Evolutionary conservation across 2,797 vertebrate species (phyloP).

Genomic region (Serranus cabrilla): DNA sequence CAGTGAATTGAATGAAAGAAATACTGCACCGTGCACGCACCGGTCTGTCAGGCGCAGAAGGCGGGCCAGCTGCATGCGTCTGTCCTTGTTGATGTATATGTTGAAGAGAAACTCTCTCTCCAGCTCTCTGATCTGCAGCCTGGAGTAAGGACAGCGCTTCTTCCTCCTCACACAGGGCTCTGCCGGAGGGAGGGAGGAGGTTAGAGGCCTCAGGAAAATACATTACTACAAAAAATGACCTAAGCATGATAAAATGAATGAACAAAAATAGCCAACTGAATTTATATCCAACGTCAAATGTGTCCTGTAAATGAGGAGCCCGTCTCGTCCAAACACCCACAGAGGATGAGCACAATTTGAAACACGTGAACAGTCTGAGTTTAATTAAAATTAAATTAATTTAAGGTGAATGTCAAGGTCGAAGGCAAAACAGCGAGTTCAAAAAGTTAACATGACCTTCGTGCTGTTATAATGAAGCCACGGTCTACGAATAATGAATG

Average conservation of each 20-base stretch:
- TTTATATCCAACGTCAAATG: neutral
- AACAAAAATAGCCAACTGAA: too few species aligned
- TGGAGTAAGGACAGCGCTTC: conserved; percentile 97
- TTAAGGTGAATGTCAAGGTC: conserved; percentile 42
- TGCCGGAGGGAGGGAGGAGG: neutral
- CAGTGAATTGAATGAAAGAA: neutral
- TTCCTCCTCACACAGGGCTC: conserved; percentile 77
- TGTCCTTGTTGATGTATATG: conserved; percentile 97
- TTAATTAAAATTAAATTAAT: neutral
- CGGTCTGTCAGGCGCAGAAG: conserved; percentile 94
- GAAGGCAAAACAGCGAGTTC: neutral
- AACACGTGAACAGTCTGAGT: neutral
- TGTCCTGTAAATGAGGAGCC: neutral
- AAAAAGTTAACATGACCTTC: neutral
- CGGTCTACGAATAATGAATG: neutral
- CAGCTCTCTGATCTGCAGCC: conserved; percentile 96
- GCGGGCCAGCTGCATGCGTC: conserved; percentile 95
- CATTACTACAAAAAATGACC: too few species aligned
- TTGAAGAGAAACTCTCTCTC: conserved; percentile 97
- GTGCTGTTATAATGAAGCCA: neutral
- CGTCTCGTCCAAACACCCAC: neutral
- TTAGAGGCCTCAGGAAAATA: too few species aligned
- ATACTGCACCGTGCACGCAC: conserved; percentile 25
- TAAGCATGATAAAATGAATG: too few species aligned
- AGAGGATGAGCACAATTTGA: neutral